Conservation (phyloP, 2,888 invertebrate species). For the Pherbina coryleti region DNA sequence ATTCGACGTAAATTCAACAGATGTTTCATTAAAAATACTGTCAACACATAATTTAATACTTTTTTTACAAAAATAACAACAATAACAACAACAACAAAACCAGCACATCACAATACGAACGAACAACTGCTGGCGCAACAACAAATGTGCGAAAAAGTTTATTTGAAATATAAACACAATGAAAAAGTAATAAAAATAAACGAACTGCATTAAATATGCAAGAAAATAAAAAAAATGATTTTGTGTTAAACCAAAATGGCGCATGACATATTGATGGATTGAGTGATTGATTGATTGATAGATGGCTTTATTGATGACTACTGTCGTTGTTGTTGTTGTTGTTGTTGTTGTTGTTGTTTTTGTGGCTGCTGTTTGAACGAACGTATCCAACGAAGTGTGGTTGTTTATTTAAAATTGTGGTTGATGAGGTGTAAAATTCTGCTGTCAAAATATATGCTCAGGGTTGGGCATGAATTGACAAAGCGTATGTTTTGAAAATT, state of each 20-base stretch:
- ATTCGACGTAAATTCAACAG: neutral
- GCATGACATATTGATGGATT: neutral
- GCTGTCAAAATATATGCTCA: neutral
- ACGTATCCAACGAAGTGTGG: neutral
- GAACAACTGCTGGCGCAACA: constrained; percentile 9
- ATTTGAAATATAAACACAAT: constrained; percentile 24
- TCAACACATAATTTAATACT: neutral
- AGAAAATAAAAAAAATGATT: constrained; percentile 6
- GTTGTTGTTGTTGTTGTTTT: neutral
- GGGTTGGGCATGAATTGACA: no score
- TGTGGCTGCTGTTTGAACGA: neutral
- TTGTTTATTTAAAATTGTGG: constrained; percentile 1
- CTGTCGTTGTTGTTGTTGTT: neutral
- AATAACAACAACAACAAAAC: neutral
- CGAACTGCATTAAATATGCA: constrained; percentile 22
- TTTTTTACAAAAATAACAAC: neutral
- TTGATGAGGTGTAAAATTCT: neutral
- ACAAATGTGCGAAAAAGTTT: constrained; percentile 25
- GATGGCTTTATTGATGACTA: neutral
- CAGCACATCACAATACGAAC: neutral
- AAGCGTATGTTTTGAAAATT: no score
- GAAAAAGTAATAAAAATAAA: constrained; percentile 30
- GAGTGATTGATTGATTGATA: constrained; percentile 22
- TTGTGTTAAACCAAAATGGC: neutral
- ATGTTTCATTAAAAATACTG: neutral